Conservation (phyloP, 1,140 invertebrate species). For the Nylanderia fulva region DNA sequence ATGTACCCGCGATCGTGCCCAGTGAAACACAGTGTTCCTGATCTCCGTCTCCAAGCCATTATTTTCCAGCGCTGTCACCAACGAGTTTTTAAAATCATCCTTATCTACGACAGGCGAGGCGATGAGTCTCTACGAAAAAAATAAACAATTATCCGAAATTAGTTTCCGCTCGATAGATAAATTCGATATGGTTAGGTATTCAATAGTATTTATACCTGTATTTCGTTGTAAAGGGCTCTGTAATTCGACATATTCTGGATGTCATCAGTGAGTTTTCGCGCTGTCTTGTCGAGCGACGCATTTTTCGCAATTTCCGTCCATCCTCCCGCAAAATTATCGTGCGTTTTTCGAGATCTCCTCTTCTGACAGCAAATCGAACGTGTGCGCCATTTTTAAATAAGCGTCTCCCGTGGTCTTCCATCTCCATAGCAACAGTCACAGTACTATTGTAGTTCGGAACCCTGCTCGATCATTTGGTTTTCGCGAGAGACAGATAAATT, state of each 20-base stretch:
- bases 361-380: not conserved
- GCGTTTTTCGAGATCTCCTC: not conserved
- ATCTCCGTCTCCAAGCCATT: constrained; percentile 92
- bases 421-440: not conserved
- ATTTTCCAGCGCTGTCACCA: constrained; percentile 90
- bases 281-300: constrained; percentile 87
- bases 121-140: constrained; percentile 88
- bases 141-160: constrained; percentile 36
- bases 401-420: no score
- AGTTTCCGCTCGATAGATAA: constrained; percentile 11
- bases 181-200: not conserved
- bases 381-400: constrained; percentile 84
- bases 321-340: not conserved
- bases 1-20: constrained; percentile 88
- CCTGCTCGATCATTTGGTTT: no score
- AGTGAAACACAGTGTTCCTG: constrained; percentile 93
- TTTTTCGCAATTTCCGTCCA: constrained; percentile 86
- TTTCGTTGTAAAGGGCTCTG: constrained; percentile 88
- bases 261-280: constrained; percentile 88
- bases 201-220: constrained; percentile 85
- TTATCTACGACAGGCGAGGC: constrained; percentile 90
- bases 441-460: no score
- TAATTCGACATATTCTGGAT: constrained; percentile 89
- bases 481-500: not conserved
- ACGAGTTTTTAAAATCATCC: constrained; percentile 91